Percentiles rank a stretch among this genome's conserved stretches.
Evolutionary conservation across 2,113 vertebrate species (phyloP).

Genomic region (Salvelinus alpinus): DNA sequence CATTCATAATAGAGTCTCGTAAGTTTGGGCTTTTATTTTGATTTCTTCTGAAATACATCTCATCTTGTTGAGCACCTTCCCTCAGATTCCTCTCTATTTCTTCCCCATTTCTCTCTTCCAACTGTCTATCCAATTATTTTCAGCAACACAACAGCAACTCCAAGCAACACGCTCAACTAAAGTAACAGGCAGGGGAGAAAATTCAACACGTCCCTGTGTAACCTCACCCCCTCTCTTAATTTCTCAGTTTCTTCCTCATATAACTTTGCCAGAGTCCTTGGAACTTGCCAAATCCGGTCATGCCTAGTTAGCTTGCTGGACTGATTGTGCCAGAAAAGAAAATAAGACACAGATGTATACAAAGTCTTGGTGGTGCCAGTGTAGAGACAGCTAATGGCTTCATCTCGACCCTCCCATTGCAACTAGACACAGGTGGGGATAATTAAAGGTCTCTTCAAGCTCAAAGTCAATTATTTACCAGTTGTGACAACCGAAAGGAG

Average conservation of each 20-base stretch:
- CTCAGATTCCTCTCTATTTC: background rate
- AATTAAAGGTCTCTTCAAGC: conserved; percentile 90
- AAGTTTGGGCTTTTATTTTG: background rate
- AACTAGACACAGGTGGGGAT: conserved; percentile 96
- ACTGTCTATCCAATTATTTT: background rate
- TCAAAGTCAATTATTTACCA: conserved; percentile 89
- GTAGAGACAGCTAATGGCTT: conserved; percentile 98
- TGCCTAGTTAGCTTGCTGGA: conserved; percentile 96
- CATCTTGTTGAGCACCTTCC: background rate
- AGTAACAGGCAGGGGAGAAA: conserved; percentile 81
- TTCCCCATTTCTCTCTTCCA: background rate
- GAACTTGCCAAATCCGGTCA: conserved; percentile 97
- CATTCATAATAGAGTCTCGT: background rate
- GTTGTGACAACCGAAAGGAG: conserved; percentile 79
- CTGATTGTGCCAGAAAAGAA: conserved; percentile 97
- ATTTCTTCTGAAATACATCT: background rate
- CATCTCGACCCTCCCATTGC: conserved; percentile 92
- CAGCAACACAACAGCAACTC: conserved; percentile 53
- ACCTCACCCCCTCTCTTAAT: conserved; percentile 55
- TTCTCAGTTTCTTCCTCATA: conserved; percentile 86
- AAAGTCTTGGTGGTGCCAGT: conserved; percentile 94
- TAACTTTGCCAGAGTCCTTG: conserved; percentile 96
- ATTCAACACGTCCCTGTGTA: conserved; percentile 72
- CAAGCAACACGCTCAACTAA: conserved; percentile 65
- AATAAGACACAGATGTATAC: conserved; percentile 99